phyloP scores from a whole-genome alignment of 1,140 invertebrate species.

The Metopolophium dirhodum region DNA sequence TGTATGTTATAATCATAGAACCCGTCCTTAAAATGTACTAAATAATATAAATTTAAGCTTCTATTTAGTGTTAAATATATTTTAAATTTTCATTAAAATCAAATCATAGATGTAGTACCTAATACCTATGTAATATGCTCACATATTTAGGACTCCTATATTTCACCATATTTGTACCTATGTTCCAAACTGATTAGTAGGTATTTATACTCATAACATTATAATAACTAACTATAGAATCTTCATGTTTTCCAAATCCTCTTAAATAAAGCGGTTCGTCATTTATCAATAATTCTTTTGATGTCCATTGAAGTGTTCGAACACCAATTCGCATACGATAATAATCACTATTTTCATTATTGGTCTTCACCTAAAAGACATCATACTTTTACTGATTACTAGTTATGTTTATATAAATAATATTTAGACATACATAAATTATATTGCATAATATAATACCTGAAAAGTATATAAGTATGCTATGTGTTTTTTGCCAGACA shows the following conservation, averaged over 20 bases:
- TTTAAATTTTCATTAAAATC: neutral
- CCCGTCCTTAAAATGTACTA: neutral
- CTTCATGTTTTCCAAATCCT: conserved; percentile 95
- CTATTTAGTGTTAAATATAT: neutral
- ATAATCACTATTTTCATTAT: conserved; percentile 68
- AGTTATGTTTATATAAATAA: neutral
- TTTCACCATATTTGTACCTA: neutral
- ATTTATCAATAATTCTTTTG: conserved; percentile 81
- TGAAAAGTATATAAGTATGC: conserved; percentile 47
- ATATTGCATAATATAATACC: neutral
- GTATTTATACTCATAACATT: neutral
- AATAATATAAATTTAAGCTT: neutral
- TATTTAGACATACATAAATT: neutral
- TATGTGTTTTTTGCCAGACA: conserved; percentile 43
- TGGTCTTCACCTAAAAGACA: conserved; percentile 20
- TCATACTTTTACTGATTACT: neutral
- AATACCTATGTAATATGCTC: neutral
- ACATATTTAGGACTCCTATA: neutral
- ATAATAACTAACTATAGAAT: conserved; percentile 77
- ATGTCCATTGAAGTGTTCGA: conserved; percentile 80
- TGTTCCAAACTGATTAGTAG: neutral
- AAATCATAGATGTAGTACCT: neutral
- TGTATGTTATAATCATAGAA: neutral
- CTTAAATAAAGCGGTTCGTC: conserved; percentile 84
- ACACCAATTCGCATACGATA: conserved; percentile 88